Evolutionary conservation across 2,797 vertebrate species (phyloP).

Genomic region (Phoebastria nigripes): DNA sequence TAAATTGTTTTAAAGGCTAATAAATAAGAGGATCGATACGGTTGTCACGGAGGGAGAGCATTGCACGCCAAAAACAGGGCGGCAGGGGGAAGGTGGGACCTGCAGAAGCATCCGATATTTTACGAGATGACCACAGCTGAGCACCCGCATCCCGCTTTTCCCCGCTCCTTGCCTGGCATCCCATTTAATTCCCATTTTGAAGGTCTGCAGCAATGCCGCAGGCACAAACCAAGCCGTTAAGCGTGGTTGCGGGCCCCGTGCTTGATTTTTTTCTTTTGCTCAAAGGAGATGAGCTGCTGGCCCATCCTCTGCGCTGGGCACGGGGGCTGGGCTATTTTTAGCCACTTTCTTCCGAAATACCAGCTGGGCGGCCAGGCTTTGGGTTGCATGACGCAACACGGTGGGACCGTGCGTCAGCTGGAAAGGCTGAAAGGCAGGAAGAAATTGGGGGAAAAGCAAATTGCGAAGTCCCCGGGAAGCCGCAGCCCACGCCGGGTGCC

Average conservation of each 20-base stretch:
- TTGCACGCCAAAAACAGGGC: rapidly evolving
- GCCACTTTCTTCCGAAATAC: neutral
- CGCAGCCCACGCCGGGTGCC: rapidly evolving
- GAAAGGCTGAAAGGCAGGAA: neutral
- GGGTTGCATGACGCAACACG: neutral
- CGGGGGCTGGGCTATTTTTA: neutral
- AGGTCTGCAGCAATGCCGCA: rapidly evolving
- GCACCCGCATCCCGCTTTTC: neutral
- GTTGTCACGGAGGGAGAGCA: neutral
- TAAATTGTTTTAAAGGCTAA: neutral
- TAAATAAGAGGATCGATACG: rapidly evolving
- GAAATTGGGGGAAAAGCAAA: neutral
- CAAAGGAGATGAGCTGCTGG: neutral
- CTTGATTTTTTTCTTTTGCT: neutral
- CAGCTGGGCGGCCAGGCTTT: neutral
- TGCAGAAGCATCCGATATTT: rapidly evolving
- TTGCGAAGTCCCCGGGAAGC: neutral
- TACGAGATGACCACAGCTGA: rapidly evolving
- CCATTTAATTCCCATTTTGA: neutral
- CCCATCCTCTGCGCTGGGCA: neutral
- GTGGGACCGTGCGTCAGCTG: neutral
- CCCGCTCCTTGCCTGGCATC: neutral
- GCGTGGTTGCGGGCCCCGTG: rapidly evolving
- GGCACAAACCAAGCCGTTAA: too few species aligned
- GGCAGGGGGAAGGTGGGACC: neutral